Conservation (phyloP, 2,888 invertebrate species). For the Arrhopalites spinosus region DNA sequence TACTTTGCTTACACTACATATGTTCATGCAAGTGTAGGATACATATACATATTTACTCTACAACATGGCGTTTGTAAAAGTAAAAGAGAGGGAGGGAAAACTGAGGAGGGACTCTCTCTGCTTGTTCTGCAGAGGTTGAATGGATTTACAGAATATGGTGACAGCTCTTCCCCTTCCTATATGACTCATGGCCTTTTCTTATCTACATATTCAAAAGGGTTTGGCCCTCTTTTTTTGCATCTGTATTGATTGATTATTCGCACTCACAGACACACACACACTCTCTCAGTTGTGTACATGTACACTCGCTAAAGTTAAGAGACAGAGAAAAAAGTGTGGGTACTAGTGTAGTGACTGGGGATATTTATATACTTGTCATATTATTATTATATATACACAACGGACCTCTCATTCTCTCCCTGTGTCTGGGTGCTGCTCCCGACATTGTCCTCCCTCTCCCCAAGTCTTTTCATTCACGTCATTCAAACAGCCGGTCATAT, state of each 20-base stretch:
- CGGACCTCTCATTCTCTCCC: no score
- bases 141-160: slow-evolving; percentile 32
- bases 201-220: slow-evolving; percentile 32
- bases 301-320: no score
- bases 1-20: background rate
- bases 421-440: background rate
- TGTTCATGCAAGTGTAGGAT: background rate
- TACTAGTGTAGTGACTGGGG: no score
- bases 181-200: slow-evolving; percentile 33
- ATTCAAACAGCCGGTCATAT: background rate
- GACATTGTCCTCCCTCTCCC: background rate
- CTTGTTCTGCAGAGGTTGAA: slow-evolving; percentile 10
- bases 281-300: no score
- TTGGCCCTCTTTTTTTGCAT: slow-evolving; percentile 28
- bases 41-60: background rate
- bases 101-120: background rate
- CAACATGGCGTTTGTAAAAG: background rate
- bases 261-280: slow-evolving; percentile 23
- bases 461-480: slow-evolving; percentile 1
- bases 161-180: slow-evolving; percentile 39
- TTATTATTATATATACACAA: no score
- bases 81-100: background rate
- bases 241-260: slow-evolving; percentile 39
- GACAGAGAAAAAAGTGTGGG: no score
- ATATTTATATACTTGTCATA: no score